A percentile compares a stretch with the other conserved stretches of the same genome.
Conservation (phyloP, 2,113 vertebrate species). For the Brachyistius frenatus region DNA sequence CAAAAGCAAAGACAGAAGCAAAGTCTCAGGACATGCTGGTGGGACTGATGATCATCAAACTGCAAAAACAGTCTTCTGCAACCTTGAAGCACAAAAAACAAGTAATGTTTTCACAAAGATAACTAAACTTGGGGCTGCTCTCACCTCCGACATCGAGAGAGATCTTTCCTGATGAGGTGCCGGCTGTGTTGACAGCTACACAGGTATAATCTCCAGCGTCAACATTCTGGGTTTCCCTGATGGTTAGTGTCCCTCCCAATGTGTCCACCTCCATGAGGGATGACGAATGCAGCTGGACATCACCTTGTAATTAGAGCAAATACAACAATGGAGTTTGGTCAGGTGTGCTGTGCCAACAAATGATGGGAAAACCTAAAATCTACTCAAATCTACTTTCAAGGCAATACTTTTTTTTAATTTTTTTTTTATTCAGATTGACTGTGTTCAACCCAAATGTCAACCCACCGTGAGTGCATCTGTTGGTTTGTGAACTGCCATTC, state of each 20-base stretch:
- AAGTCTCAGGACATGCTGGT: neutral
- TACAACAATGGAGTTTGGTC: neutral
- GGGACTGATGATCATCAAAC: neutral
- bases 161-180: conserved; percentile 89
- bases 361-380: neutral
- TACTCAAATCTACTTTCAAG: neutral
- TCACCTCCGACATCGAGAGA: conserved; percentile 95
- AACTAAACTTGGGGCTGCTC: conserved; percentile 43
- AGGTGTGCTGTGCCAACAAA: neutral
- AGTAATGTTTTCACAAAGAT: neutral
- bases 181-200: conserved; percentile 90
- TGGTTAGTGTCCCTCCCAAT: conserved; percentile 86
- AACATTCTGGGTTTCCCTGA: conserved; percentile 88
- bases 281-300: conserved; percentile 88
- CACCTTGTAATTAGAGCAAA: conserved; percentile 80
- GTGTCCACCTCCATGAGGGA: conserved; percentile 84
- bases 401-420: neutral
- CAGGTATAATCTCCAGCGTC: conserved; percentile 95
- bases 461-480: too few relatives aligned
- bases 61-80: neutral
- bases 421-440: neutral
- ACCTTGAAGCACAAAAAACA: neutral
- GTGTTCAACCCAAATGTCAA: neutral
- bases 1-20: neutral
- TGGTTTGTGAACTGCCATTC: too few relatives aligned